Conservation (phyloP, 2,888 invertebrate species). For the Timema podura region DNA sequence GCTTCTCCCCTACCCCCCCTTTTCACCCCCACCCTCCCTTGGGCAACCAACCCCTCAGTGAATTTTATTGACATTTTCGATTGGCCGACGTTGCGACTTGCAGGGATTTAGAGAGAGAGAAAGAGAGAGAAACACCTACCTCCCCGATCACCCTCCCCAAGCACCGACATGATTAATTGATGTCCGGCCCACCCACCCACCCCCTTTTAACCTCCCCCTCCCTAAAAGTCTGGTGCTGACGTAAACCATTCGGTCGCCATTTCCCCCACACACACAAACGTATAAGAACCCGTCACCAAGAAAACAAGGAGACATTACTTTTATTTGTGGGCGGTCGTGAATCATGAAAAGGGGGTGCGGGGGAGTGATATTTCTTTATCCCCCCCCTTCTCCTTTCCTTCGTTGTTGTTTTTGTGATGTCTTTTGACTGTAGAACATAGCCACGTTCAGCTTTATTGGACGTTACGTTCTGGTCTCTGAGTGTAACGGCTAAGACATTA, state of each 20-base stretch:
- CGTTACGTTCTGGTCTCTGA: no score
- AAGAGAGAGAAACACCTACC: slow-evolving; percentile 13
- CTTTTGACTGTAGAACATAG: no score
- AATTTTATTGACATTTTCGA: slow-evolving; percentile 28
- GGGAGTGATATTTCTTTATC: no score
- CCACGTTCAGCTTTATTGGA: no score
- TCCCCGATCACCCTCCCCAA: slow-evolving; percentile 15
- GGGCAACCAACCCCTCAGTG: slow-evolving; percentile 18
- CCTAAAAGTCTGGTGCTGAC: slow-evolving; percentile 5
- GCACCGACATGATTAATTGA: slow-evolving; percentile 26
- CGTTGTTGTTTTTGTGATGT: no score
- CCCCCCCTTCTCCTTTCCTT: no score
- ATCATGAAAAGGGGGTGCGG: no score
- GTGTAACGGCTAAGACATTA: no score
- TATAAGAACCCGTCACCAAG: background rate
- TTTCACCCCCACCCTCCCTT: slow-evolving; percentile 13
- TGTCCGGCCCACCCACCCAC: slow-evolving; percentile 24
- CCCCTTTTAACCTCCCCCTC: slow-evolving; percentile 1
- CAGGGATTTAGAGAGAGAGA: slow-evolving; percentile 22
- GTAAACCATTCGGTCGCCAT: slow-evolving; percentile 20
- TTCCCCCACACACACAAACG: slow-evolving; percentile 13
- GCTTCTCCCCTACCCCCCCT: slow-evolving; percentile 16
- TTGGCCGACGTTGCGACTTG: slow-evolving; percentile 22
- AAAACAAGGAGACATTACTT: slow-evolving; percentile 4
- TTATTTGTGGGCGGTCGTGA: background rate